Evolutionary conservation across 2,888 invertebrate species (phyloP).

Genomic region (Drosophila setosimentum): DNA sequence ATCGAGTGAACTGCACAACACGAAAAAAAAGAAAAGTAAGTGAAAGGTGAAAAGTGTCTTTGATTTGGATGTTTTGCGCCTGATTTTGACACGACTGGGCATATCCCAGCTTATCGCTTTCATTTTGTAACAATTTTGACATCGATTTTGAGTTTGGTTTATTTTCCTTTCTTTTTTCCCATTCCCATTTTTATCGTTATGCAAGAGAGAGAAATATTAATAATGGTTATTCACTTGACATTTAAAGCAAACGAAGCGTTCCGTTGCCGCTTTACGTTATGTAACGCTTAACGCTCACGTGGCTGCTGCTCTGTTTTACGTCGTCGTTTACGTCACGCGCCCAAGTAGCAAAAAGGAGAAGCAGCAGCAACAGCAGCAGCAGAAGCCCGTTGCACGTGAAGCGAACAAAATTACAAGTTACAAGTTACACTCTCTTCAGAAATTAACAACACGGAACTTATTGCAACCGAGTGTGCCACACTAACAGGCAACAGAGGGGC

Average conservation of each 20-base stretch:
- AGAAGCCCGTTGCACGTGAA: slow-evolving; percentile 59
- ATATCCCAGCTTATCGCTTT: slow-evolving; percentile 22
- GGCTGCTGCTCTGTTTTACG: slow-evolving; percentile 70
- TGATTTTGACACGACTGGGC: slow-evolving; percentile 26
- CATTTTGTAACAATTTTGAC: slow-evolving; percentile 18
- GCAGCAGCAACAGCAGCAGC: slow-evolving; percentile 21
- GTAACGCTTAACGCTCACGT: slow-evolving; percentile 75
- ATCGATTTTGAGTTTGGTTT: not conserved
- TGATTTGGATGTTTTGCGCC: slow-evolving; percentile 23
- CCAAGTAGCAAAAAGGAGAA: slow-evolving; percentile 51
- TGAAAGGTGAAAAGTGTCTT: not conserved
- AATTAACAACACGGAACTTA: slow-evolving; percentile 83
- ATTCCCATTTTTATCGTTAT: slow-evolving; percentile 14
- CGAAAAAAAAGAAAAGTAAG: slow-evolving; percentile 18
- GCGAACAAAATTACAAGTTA: slow-evolving; percentile 73
- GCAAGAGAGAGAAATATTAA: slow-evolving; percentile 30
- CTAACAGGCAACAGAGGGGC: not conserved
- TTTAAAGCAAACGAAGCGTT: slow-evolving; percentile 74
- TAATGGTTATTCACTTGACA: slow-evolving; percentile 64
- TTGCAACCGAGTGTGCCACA: slow-evolving; percentile 56
- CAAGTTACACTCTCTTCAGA: slow-evolving; percentile 78
- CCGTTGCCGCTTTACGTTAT: slow-evolving; percentile 36
- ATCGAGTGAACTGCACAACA: slow-evolving; percentile 35
- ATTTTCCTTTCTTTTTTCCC: not conserved
- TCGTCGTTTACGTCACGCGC: slow-evolving; percentile 67